phyloP scores from a whole-genome alignment of 2,797 vertebrate species.

The Danio kyathit region DNA sequence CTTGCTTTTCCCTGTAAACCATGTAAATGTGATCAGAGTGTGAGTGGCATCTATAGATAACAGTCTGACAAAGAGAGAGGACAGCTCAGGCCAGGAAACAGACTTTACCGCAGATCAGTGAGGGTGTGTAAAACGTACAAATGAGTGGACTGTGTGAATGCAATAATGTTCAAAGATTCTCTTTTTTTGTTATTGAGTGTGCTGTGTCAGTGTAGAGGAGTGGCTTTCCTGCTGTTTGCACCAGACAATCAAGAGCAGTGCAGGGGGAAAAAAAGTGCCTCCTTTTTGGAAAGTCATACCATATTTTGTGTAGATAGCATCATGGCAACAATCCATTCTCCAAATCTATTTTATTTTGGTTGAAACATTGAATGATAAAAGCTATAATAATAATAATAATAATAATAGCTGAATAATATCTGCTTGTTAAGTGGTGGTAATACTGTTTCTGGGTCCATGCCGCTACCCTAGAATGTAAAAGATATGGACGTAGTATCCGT shows the following conservation, averaged over 20 bases:
- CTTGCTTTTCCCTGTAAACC: conserved; percentile 26
- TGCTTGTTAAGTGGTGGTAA: too few relatives aligned
- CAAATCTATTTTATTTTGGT: too few relatives aligned
- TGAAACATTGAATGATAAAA: too few relatives aligned
- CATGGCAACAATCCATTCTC: not conserved
- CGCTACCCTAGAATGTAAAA: too few relatives aligned
- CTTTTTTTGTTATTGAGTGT: conserved; percentile 4
- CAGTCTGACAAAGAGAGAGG: conserved; percentile 39
- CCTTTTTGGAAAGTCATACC: too few relatives aligned
- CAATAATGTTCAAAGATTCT: conserved; percentile 7
- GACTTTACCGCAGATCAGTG: conserved; percentile 30
- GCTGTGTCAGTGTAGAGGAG: not conserved
- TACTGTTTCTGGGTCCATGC: too few relatives aligned
- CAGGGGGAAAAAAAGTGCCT: too few relatives aligned
- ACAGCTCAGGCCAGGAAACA: conserved; percentile 55
- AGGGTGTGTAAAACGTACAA: conserved; percentile 20
- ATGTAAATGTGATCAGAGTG: conserved; percentile 39
- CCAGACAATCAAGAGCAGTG: too few relatives aligned
- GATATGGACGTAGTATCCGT: too few relatives aligned
- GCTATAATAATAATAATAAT: too few relatives aligned
- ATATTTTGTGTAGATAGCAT: not conserved
- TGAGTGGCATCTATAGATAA: conserved; percentile 54
- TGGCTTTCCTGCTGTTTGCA: too few relatives aligned
- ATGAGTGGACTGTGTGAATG: not conserved
- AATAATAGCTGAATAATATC: too few relatives aligned